Percentiles rank a stretch among this genome's conserved stretches.
Evolutionary conservation across 2,888 invertebrate genomes (phyloP).

Genomic region (Clivina fossor): DNA sequence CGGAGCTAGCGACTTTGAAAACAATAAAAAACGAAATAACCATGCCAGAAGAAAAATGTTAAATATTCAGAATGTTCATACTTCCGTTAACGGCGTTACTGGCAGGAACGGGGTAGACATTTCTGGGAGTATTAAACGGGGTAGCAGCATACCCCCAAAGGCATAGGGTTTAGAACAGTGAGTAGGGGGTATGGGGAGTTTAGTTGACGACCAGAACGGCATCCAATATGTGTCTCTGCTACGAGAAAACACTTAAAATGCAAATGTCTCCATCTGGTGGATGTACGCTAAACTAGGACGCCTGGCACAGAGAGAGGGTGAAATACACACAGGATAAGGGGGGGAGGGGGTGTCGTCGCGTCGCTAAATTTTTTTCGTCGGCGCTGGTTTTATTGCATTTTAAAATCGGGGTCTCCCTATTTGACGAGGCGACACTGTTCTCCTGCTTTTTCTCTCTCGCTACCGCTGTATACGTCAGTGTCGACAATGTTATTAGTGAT

Average conservation of each 20-base stretch:
- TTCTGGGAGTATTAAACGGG: too few relatives aligned
- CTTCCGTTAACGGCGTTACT: too few relatives aligned
- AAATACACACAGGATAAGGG: too few relatives aligned
- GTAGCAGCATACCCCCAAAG: too few relatives aligned
- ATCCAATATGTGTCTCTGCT: conserved; percentile 45
- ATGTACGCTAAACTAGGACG: conserved; percentile 30
- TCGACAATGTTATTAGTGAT: conserved; percentile 26
- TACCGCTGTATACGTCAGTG: conserved; percentile 5
- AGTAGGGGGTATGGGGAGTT: background rate
- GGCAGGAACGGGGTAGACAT: too few relatives aligned
- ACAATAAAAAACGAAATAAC: too few relatives aligned
- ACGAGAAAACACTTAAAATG: conserved; percentile 54
- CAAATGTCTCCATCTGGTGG: conserved; percentile 50
- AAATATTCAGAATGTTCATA: too few relatives aligned
- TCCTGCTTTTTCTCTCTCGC: too few relatives aligned
- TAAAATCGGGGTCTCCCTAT: conserved; percentile 21
- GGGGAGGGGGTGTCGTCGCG: background rate
- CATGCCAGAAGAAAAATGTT: too few relatives aligned
- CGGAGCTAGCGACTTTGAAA: too few relatives aligned
- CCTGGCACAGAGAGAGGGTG: too few relatives aligned
- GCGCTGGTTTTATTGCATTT: conserved; percentile 30
- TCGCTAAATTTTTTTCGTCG: conserved; percentile 31
- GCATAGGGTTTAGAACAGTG: too few relatives aligned
- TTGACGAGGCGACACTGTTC: conserved; percentile 15
- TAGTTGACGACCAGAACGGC: conserved; percentile 12